phyloP scores from a whole-genome alignment of 2,113 vertebrate genomes.

The Harpagus bidentatus region DNA sequence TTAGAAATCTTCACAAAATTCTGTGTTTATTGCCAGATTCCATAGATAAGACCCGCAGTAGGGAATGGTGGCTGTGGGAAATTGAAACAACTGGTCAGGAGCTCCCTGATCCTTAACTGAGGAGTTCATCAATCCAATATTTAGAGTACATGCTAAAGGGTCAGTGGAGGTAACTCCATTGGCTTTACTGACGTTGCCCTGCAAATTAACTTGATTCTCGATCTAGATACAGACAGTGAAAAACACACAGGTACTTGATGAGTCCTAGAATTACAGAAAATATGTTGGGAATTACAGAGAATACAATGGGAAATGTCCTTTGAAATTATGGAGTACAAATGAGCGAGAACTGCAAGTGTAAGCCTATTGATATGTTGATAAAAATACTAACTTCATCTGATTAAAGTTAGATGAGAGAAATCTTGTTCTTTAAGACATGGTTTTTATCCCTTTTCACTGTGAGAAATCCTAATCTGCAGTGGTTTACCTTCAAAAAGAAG shows the following conservation, averaged over 20 bases:
- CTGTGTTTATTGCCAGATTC: neutral
- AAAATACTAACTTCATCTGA: neutral
- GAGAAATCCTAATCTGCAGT: neutral
- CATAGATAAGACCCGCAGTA: neutral
- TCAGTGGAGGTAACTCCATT: neutral
- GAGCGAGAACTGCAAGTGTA: neutral
- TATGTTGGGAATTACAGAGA: neutral
- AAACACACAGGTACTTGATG: neutral
- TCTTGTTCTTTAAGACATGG: neutral
- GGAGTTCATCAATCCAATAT: neutral
- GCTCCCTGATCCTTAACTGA: neutral
- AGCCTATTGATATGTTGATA: neutral
- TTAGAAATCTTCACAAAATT: neutral
- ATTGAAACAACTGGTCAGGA: neutral
- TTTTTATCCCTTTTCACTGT: neutral
- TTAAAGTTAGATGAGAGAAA: neutral
- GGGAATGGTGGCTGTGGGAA: neutral
- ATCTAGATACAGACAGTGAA: neutral
- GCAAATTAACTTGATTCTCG: neutral
- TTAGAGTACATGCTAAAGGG: neutral
- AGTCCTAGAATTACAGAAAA: neutral
- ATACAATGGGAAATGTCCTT: neutral
- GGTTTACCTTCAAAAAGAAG: neutral
- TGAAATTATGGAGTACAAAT: neutral
- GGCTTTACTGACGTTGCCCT: neutral